A percentile compares a stretch with the other conserved stretches of the same genome.
phyloP scores from a whole-genome alignment of 2,113 vertebrate genomes.

The Microtus oregoni region DNA sequence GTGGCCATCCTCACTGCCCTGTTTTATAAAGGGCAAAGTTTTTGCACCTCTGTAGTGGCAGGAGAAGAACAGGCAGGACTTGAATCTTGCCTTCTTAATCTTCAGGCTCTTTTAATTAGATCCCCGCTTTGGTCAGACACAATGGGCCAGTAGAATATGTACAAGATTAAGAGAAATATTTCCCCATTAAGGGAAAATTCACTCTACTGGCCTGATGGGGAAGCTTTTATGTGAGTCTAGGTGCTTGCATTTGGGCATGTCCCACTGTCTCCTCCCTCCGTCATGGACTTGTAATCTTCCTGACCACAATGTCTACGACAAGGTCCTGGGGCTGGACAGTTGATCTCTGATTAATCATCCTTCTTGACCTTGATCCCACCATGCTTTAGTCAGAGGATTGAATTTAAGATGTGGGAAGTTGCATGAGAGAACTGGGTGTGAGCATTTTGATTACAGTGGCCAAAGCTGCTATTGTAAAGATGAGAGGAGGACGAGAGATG shows the following conservation, averaged over 20 bases:
- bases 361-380: not conserved
- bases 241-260: not conserved
- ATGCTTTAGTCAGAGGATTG: not conserved
- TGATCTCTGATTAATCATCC: not conserved
- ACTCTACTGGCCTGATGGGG: no score
- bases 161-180: not conserved
- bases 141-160: not conserved
- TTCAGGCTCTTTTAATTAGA: not conserved
- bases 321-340: not conserved
- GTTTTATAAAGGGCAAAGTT: not conserved
- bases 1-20: not conserved
- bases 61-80: not conserved
- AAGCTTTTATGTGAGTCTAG: not conserved
- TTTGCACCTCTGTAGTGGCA: not conserved
- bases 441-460: not conserved
- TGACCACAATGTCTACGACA: not conserved
- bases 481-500: not conserved
- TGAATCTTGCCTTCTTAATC: not conserved
- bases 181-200: not conserved
- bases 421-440: not conserved
- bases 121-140: not conserved
- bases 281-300: not conserved
- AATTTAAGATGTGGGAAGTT: not conserved
- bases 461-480: not conserved
- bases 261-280: not conserved